Evolutionary conservation across 2,113 vertebrate genomes (phyloP).

Genomic region (Cyanoderma ruficeps): DNA sequence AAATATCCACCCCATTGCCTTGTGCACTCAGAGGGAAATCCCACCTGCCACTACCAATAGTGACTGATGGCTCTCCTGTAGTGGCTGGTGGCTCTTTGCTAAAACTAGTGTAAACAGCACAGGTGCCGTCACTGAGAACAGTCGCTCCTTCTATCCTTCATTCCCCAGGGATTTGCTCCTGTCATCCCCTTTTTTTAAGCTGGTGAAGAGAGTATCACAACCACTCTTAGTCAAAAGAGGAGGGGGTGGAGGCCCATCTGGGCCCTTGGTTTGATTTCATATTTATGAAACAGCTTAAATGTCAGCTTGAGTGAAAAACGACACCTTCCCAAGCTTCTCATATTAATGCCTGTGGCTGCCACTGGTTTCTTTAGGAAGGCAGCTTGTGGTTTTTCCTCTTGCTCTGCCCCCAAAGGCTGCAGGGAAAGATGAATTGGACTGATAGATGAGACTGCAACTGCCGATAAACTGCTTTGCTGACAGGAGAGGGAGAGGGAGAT

Average conservation of each 20-base stretch:
- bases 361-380: slow-evolving; percentile 62
- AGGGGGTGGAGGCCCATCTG: slow-evolving; percentile 74
- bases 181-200: slow-evolving; percentile 38
- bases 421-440: slow-evolving; percentile 63
- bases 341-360: slow-evolving; percentile 68
- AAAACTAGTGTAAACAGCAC: background rate
- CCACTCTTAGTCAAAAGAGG: slow-evolving; percentile 40
- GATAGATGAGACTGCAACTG: slow-evolving; percentile 68
- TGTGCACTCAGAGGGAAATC: slow-evolving; percentile 3
- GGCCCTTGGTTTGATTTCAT: slow-evolving; percentile 78
- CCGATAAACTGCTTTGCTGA: slow-evolving; percentile 59
- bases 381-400: slow-evolving; percentile 58
- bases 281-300: slow-evolving; percentile 84
- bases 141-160: background rate
- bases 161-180: slow-evolving; percentile 39
- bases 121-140: background rate
- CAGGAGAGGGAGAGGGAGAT: background rate
- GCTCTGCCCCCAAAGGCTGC: slow-evolving; percentile 41
- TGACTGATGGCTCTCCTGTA: background rate
- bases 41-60: background rate
- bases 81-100: background rate
- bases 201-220: slow-evolving; percentile 41
- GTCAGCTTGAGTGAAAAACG: slow-evolving; percentile 81
- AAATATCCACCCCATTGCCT: background rate
- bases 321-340: slow-evolving; percentile 75